Conservation (phyloP, 2,797 vertebrate species). For the Chiroxiphia lanceolata region DNA sequence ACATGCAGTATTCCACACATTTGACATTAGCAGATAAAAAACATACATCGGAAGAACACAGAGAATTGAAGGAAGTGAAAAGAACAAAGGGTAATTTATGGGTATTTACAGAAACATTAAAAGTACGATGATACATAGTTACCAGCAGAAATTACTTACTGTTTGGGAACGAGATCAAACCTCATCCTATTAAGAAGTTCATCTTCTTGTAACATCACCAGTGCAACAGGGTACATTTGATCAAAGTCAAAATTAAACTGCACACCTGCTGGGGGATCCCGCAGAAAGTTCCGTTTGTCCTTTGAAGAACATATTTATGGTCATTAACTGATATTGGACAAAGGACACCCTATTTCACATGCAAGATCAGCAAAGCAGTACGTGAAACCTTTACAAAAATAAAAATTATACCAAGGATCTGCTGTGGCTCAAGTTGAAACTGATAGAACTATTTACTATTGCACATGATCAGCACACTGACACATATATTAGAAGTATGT, state of each 20-base stretch:
- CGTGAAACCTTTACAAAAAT: not conserved
- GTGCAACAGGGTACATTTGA: slow-evolving; percentile 91
- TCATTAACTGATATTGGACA: not conserved
- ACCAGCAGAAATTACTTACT: slow-evolving; percentile 79
- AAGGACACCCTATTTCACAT: not conserved
- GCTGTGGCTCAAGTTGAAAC: not conserved
- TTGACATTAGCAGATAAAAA: not conserved
- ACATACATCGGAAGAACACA: not conserved
- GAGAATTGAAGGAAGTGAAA: not conserved
- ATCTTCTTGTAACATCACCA: slow-evolving; percentile 96
- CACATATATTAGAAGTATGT: not conserved
- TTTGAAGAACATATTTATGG: slow-evolving; percentile 59
- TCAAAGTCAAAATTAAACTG: slow-evolving; percentile 97
- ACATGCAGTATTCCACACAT: not conserved
- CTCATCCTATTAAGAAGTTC: slow-evolving; percentile 97
- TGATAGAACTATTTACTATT: not conserved
- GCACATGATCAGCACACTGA: not conserved
- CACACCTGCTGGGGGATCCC: slow-evolving; percentile 93
- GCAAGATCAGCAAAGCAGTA: not conserved
- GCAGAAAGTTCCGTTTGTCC: slow-evolving; percentile 96
- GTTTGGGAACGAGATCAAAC: slow-evolving; percentile 95
- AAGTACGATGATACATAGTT: not conserved
- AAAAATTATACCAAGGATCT: not conserved
- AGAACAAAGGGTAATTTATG: not conserved
- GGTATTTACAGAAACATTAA: not conserved